Percentiles rank a stretch among this genome's conserved stretches.
Conservation (phyloP, 2,113 vertebrate genomes). For the Dicaeum eximium region DNA sequence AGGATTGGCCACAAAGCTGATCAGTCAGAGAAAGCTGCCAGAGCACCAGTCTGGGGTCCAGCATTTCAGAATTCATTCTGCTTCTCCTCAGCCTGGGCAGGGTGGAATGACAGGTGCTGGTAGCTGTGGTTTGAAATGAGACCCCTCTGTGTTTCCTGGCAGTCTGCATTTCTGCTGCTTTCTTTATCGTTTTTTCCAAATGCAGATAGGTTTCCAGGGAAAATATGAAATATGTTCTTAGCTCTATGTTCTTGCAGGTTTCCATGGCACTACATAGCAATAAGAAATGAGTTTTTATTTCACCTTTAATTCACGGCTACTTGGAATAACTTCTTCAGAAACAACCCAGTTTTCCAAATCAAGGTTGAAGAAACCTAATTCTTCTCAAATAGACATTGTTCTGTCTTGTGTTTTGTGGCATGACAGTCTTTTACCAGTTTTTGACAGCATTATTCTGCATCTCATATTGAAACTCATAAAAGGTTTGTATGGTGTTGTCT, state of each 20-base stretch:
- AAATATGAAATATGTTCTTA: neutral
- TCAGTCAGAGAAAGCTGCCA: neutral
- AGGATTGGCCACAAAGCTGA: neutral
- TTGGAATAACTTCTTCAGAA: neutral
- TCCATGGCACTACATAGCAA: neutral
- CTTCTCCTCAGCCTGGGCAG: neutral
- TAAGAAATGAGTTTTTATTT: neutral
- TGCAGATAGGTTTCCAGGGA: neutral
- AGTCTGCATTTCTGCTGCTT: neutral
- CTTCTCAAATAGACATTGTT: neutral
- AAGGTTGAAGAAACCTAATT: neutral
- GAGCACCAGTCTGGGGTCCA: neutral
- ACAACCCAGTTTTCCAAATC: neutral
- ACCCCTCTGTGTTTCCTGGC: neutral
- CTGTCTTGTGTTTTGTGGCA: neutral
- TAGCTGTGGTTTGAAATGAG: neutral
- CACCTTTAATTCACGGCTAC: neutral
- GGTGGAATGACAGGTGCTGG: neutral
- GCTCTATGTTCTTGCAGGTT: neutral
- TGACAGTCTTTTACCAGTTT: neutral
- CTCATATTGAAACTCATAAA: neutral
- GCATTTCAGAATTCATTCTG: neutral
- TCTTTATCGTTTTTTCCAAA: neutral
- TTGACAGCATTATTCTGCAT: neutral
- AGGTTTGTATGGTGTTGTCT: neutral